Percentiles rank a stretch among this genome's conserved stretches.
Conservation (phyloP, 2,888 invertebrate species). For the Chironomus tentans region DNA sequence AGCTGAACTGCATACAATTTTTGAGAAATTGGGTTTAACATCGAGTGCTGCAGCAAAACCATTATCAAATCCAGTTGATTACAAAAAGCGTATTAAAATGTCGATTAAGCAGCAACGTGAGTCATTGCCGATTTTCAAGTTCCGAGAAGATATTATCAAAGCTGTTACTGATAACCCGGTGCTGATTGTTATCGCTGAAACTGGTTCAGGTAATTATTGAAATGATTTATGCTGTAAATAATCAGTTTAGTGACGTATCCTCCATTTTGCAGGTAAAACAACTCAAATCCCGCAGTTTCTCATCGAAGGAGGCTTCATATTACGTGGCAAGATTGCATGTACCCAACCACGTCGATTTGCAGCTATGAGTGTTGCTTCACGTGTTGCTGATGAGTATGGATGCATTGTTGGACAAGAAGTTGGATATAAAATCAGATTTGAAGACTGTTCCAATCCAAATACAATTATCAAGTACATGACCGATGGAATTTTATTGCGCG, state of each 20-base stretch:
- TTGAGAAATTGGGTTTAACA: too few relatives aligned
- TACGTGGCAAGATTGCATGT: slow-evolving; percentile 55
- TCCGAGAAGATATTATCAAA: slow-evolving; percentile 89
- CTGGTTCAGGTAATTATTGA: slow-evolving; percentile 58
- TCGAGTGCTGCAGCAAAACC: slow-evolving; percentile 74
- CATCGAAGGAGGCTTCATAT: background rate
- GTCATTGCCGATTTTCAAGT: slow-evolving; percentile 89
- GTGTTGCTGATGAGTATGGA: slow-evolving; percentile 84
- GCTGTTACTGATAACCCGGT: slow-evolving; percentile 95
- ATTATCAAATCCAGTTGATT: slow-evolving; percentile 92
- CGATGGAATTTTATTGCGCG: slow-evolving; percentile 79
- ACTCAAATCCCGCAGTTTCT: slow-evolving; percentile 79
- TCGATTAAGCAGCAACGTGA: slow-evolving; percentile 91
- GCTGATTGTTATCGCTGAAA: slow-evolving; percentile 97
- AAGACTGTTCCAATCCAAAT: slow-evolving; percentile 69
- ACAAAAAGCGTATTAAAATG: slow-evolving; percentile 85
- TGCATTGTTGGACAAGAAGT: slow-evolving; percentile 71
- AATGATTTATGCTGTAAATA: too few relatives aligned
- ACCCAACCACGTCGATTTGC: slow-evolving; percentile 71
- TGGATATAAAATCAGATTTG: slow-evolving; percentile 79
- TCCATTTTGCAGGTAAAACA: slow-evolving; percentile 55
- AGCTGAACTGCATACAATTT: too few relatives aligned
- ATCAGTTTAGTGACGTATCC: too few relatives aligned
- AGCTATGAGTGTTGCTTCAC: slow-evolving; percentile 79
- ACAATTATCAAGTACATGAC: slow-evolving; percentile 78